These are phyloP conservation scores for Tetramorium alpestre DNA, from an alignment of 1,140 invertebrate genomes.

Conservation along the genomic window DNA sequence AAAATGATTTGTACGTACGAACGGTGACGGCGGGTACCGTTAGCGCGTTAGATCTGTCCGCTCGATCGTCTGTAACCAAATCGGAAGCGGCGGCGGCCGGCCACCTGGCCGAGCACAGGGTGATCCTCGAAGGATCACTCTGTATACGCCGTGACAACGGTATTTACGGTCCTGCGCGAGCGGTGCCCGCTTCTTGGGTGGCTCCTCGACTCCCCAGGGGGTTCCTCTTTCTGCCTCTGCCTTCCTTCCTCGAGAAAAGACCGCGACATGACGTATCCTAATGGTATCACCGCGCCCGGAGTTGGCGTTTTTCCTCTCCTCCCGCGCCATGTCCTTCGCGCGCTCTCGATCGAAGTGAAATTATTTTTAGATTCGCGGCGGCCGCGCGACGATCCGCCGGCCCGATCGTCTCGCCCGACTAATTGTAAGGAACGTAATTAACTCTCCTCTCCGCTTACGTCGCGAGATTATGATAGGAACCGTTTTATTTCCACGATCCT, in stretches of 20 bases:
- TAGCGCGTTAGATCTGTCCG: not conserved
- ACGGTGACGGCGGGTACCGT: slow-evolving; percentile 7
- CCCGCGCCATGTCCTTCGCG: not conserved
- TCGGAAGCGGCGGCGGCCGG: not conserved
- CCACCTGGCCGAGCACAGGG: not conserved
- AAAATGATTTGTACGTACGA: not conserved
- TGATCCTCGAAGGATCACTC: not conserved
- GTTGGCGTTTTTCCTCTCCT: slow-evolving; percentile 18
- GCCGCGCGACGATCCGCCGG: not conserved
- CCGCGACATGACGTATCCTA: slow-evolving; percentile 80
- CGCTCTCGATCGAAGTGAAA: slow-evolving; percentile 24
- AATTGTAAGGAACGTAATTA: slow-evolving; percentile 45
- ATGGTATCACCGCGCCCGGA: slow-evolving; percentile 78
- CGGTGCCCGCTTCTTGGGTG: slow-evolving; percentile 84
- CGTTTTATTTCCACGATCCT: slow-evolving; percentile 47
- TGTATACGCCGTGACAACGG: slow-evolving; percentile 3
- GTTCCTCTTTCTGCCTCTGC: slow-evolving; percentile 70
- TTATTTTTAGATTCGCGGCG: slow-evolving; percentile 23
- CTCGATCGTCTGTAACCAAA: not conserved
- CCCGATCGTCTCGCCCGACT: not conserved
- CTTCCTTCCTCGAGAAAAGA: slow-evolving; percentile 44
- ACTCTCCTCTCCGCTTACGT: slow-evolving; percentile 49
- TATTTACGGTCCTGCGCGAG: slow-evolving; percentile 76
- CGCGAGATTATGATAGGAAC: slow-evolving; percentile 29
- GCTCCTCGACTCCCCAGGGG: slow-evolving; percentile 82